Evolutionary conservation across 1,140 invertebrate genomes (phyloP).

Genomic region (Neoseiulus cucumeris): DNA sequence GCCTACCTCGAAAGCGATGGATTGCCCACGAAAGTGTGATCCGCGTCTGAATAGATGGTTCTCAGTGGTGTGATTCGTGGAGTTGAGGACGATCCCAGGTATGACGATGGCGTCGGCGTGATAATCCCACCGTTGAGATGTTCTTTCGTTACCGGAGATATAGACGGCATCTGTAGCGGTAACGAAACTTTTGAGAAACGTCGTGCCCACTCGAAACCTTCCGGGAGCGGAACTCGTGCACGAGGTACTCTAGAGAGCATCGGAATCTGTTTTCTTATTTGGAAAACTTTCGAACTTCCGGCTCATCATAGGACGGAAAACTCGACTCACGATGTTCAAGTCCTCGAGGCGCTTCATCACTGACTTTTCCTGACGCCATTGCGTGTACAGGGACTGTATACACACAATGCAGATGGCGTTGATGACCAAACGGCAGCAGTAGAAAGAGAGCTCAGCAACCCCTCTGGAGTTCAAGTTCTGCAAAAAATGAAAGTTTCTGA

Average conservation of each 20-base stretch:
- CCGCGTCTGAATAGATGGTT: not conserved
- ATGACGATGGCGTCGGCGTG: not conserved
- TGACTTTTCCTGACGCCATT: constrained; percentile 6
- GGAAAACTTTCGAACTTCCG: too few relatives aligned
- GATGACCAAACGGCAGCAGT: not conserved
- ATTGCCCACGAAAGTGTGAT: not conserved
- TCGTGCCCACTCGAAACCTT: too few relatives aligned
- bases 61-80: not conserved
- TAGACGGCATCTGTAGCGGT: too few relatives aligned
- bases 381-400: constrained; percentile 1
- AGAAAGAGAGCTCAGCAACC: not conserved
- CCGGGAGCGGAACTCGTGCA: too few relatives aligned
- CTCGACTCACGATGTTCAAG: not conserved
- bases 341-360: constrained; percentile 1
- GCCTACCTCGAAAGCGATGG: not conserved
- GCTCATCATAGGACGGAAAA: too few relatives aligned
- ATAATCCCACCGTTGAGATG: not conserved
- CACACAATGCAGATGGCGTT: not conserved
- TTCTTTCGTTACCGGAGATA: too few relatives aligned
- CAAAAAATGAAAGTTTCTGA: not conserved
- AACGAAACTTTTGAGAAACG: too few relatives aligned
- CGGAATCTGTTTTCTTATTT: too few relatives aligned
- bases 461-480: constrained; percentile 1
- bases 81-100: not conserved
- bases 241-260: too few relatives aligned